These are phyloP conservation scores for Tadarida brasiliensis DNA, from an alignment of 2,797 vertebrate species.

Conservation along the genomic window DNA sequence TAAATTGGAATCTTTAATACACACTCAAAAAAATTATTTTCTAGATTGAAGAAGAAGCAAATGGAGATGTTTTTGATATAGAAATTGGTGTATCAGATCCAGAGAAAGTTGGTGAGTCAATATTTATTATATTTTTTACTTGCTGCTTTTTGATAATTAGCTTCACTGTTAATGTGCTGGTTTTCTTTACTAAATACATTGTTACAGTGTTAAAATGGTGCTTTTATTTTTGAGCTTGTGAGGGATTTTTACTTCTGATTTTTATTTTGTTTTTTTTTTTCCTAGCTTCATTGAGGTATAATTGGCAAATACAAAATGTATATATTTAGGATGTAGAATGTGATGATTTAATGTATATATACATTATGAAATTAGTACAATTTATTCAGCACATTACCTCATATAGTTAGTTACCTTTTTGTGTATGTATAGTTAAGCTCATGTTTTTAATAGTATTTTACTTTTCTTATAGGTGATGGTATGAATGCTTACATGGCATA, in stretches of 20 bases:
- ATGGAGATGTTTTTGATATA: constrained; percentile 94
- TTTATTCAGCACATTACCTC: background rate
- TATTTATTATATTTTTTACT: constrained; percentile 43
- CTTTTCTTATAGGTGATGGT: constrained; percentile 93
- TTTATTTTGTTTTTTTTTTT: background rate
- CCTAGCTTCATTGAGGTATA: constrained; percentile 11
- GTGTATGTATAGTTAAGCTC: constrained; percentile 39
- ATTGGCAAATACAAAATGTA: background rate
- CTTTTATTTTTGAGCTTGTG: constrained; percentile 58
- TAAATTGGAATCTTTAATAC: constrained; percentile 55
- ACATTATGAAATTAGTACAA: background rate
- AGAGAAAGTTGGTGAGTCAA: constrained; percentile 97
- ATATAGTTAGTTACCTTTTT: background rate
- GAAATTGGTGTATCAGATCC: constrained; percentile 97
- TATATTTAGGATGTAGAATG: background rate
- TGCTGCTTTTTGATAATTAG: constrained; percentile 22
- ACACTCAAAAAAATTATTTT: constrained; percentile 56
- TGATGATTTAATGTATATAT: background rate
- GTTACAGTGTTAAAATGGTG: constrained; percentile 40
- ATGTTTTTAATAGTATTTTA: constrained; percentile 62
- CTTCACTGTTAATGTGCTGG: background rate
- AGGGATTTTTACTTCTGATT: background rate
- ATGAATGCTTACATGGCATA: constrained; percentile 99
- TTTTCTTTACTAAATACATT: constrained; percentile 41
- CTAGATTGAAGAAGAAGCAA: constrained; percentile 95